Base-by-base conservation (phyloP, 2,797 vertebrate species). In the Strix occidentalis region DNA sequence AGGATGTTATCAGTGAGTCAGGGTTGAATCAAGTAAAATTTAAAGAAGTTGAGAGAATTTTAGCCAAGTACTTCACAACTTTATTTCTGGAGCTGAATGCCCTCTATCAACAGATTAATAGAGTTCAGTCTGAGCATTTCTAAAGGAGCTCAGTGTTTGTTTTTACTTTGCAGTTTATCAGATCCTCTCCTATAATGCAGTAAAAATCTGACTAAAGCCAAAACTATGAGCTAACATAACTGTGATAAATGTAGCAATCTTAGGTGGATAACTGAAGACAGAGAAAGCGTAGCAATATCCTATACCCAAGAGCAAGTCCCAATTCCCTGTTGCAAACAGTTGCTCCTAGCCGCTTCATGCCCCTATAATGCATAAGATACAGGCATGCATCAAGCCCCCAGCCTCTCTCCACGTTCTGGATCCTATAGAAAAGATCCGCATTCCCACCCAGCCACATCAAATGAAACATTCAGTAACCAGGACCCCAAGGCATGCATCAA, bases 351-450 rank as follows among this genome's bases (percentile, higher is more conserved):
- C 89, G n/a, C 16, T 51, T 83, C 31, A 64, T 89, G 9, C 7
- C 23, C 12, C 35, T 66, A 4, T 37, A 35, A 17, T 5, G 31
- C 0, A 0, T 54, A 63, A 48, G 33, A 60, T n/a, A 54, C 4
- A 66, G 24, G 10, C 4, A 37, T 3, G 5, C 28, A 72, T 37
- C 41, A 88, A 70, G 28, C 7, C 35, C 15, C 6, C 35, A 78
- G 31, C 14, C 16, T 86, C 54, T 61, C 20, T 20, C 26, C 16
- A 16, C 37, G 11, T 17, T 69, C 76, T 69, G 54, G 9, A 91
- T 72, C 26, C 61, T 64, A 24, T 5, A 33, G n/a, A 58, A 80
- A 46, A 7, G 23, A 69, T 35, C 18, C 15, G 31, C 28, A 33
- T 64, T 84, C 24, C 37, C 37, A 64, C 17, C 31, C n/a, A 70